Percentiles rank a stretch among this genome's conserved stretches.
These are phyloP conservation scores for Yasuhikotakia modesta DNA, from an alignment of 2,797 vertebrate species.

Conservation along the genomic window DNA sequence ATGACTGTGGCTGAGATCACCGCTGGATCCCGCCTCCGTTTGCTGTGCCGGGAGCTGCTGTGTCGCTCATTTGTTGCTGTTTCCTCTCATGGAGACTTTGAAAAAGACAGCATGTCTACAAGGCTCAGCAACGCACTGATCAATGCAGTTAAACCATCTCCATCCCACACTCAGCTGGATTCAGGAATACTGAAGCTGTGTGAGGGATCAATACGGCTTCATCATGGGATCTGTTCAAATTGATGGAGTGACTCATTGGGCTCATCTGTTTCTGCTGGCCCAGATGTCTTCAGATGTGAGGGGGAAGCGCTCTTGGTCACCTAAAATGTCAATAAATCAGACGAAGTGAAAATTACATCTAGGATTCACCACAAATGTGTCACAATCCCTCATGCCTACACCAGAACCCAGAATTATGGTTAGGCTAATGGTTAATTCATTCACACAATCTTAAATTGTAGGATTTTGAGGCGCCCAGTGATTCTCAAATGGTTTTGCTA, in stretches of 20 bases:
- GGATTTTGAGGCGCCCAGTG: no score
- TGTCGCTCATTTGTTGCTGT: constrained; percentile 60
- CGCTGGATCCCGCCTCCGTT: constrained; percentile 72
- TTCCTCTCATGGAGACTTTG: constrained; percentile 73
- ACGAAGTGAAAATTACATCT: neutral
- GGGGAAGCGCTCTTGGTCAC: constrained; percentile 71
- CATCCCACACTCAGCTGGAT: constrained; percentile 15
- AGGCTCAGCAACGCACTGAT: constrained; percentile 13
- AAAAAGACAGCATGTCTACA: constrained; percentile 9
- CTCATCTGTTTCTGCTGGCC: constrained; percentile 71
- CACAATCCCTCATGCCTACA: neutral
- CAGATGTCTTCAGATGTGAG: constrained; percentile 69
- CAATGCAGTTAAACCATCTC: constrained; percentile 25
- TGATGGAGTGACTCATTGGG: constrained; percentile 14
- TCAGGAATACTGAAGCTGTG: constrained; percentile 37
- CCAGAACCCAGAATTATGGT: neutral
- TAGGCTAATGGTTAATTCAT: no score
- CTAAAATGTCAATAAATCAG: constrained; percentile 65
- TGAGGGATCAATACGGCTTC: constrained; percentile 24
- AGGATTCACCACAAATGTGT: neutral
- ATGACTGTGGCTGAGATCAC: constrained; percentile 51
- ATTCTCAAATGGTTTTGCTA: no score
- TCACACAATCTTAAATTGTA: no score
- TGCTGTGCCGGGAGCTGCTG: constrained; percentile 61
- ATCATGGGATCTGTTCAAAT: constrained; percentile 27